phyloP scores from a whole-genome alignment of 2,797 vertebrate species.

The Gouania willdenowi region DNA sequence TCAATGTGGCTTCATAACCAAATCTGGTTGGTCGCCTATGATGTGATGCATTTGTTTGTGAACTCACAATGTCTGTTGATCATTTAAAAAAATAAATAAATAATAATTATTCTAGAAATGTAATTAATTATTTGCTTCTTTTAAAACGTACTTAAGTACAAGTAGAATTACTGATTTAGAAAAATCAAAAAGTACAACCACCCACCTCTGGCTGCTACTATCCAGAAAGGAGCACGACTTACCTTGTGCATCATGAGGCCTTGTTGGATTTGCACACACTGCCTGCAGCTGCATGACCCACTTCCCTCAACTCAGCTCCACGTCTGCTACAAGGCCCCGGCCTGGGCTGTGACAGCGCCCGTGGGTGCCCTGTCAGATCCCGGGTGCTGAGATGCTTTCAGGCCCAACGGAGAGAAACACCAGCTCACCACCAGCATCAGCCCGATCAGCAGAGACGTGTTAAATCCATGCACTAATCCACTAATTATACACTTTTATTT shows the following conservation, averaged over 20 bases:
- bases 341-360: constrained; percentile 62
- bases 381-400: constrained; percentile 31
- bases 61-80: too few relatives aligned
- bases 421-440: constrained; percentile 39
- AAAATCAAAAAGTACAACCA: constrained; percentile 21
- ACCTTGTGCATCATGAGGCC: constrained; percentile 58
- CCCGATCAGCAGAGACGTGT: constrained; percentile 44
- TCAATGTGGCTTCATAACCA: too few relatives aligned
- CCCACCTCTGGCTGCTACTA: constrained; percentile 5
- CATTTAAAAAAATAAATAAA: too few relatives aligned
- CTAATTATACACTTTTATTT: constrained; percentile 37
- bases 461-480: constrained; percentile 44
- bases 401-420: constrained; percentile 44
- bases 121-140: too few relatives aligned
- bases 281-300: constrained; percentile 68
- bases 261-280: constrained; percentile 44
- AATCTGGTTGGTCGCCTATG: too few relatives aligned
- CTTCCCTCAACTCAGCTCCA: constrained; percentile 65
- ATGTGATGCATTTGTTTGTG: too few relatives aligned
- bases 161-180: too few relatives aligned
- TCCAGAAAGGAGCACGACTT: constrained; percentile 41
- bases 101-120: too few relatives aligned
- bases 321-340: constrained; percentile 51
- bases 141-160: too few relatives aligned
- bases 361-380: constrained; percentile 62